Base-by-base conservation (phyloP, 2,888 invertebrate species). In the Athalia rosae region DNA sequence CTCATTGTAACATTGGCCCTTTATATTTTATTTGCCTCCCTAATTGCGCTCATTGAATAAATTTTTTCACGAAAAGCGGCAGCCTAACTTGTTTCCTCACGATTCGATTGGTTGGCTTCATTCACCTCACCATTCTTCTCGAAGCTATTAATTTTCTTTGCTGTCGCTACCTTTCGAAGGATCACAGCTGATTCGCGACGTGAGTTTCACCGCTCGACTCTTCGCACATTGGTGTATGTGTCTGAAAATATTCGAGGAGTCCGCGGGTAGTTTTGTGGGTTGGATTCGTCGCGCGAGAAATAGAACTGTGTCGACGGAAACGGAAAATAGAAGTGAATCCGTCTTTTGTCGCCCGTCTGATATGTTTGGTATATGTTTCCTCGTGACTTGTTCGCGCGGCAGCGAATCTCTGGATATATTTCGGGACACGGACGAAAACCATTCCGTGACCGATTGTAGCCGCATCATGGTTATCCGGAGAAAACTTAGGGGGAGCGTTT, bases 401-500 rank as follows among this genome's bases (percentile, higher is more conserved):
- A 28, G 28, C 1, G 28, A 2, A 28, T 28, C 28, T 28, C 28
- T 28, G 0, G 28, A 28, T 28, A 11, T 41, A 43, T 69, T 53
- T 69, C 48, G 53, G 28, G 15, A 28, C 53, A 67, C 50, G n/a
- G 67, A 67, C 53, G 67, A 53, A 28, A 67, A 50, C 53, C 67
- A 67, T 67, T 67, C 67, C 53, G 67, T 67, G 67, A 67, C 67
- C 67, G 67, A 67, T 67, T 50, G 67, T 58, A 45, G 56, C 56
- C 58, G 53, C 53, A 7, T n/a, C 53, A n/a, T n/a, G 50, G 71
- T 74, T 74, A 74, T 74, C 43, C 50, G 48, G 41, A 74, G 74
- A 74, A 74, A 74, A 74, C 28, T 74, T 61, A 15, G 59, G 74
- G 47, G 47, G 47, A 69, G 67, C 71, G 63, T n/a, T 69, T 77